Conservation (phyloP, 2,797 vertebrate genomes). For the Cyclura pinguis region DNA sequence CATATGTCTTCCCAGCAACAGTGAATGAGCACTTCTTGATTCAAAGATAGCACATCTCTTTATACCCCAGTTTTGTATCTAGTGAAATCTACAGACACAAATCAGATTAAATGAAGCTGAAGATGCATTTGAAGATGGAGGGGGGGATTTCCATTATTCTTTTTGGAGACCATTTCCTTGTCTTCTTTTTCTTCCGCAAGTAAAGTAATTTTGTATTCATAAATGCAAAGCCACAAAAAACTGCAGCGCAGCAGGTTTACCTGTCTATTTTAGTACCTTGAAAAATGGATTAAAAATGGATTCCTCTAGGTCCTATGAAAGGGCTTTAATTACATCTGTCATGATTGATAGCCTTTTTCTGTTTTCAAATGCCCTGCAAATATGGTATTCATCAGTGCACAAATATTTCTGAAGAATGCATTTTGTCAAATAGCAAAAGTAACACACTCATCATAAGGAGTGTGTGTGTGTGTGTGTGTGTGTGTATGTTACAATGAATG, state of each 20-base stretch:
- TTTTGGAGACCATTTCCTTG: neutral
- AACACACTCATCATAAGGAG: neutral
- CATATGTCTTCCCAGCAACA: neutral
- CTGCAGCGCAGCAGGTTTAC: conserved; percentile 21
- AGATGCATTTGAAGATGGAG: neutral
- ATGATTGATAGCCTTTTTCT: conserved; percentile 19
- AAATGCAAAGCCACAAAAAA: conserved; percentile 23
- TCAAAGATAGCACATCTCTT: neutral
- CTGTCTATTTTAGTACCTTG: conserved; percentile 32
- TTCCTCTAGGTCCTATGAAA: conserved; percentile 14
- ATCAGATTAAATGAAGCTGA: neutral
- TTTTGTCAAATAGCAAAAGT: neutral
- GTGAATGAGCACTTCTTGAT: neutral
- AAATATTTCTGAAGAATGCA: conserved; percentile 11
- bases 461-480: too few species aligned
- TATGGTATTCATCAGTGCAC: neutral
- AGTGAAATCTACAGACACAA: neutral
- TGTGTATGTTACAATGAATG: neutral
- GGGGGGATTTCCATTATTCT: neutral
- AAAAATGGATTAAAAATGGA: conserved; percentile 22
- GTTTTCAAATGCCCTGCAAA: conserved; percentile 19
- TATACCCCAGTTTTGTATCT: neutral
- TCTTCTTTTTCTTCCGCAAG: neutral
- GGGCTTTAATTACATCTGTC: conserved; percentile 22
- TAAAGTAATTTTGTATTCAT: conserved; percentile 18